Evolutionary conservation across 2,797 vertebrate genomes (phyloP), one percentile per base, ranked within the genome.

Genomic region (Cynodonichthys magdalenae): DNA sequence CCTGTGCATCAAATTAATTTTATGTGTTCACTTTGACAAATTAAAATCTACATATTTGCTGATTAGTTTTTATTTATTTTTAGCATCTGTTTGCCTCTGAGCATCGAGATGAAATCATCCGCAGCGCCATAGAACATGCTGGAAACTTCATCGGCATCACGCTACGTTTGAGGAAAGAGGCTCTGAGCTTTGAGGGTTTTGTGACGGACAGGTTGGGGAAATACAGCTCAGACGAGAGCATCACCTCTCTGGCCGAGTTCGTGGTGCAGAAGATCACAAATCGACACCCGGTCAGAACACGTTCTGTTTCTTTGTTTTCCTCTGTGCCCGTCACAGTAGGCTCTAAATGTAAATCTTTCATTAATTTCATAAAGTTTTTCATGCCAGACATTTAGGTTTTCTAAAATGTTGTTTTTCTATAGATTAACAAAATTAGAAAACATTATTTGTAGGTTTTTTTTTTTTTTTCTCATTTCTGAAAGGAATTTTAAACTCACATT

Each of bases 221-320:
- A 85, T 99, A 98, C 86, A 94, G 96, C 90, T 96, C 93, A 0
- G 98, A 99, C 58, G 98, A 99, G 75, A 96, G 95, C 77, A 95
- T 99, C 84, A 99, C 96, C 2, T 99, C 98, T n/a, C 92, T 99
- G 89, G 97, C 98, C 1, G 98, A 99, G 88, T 99, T 99, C 31
- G 87, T 96, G 75, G 98, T 99, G 75, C 98, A 99, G 86, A 99
- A 99, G 92, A 92, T 99, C 93, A 93, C 96, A 4, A 89, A 93
- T 48, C 95, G 98, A 45, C 97, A 99, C 75, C 64, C 55, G 94
- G 98, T 99, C 81, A 95, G 96, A 59, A 1, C 49, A 1, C 20
- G 15, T 6, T 9, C 4, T 18, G 1, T 14, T 45, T 27, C 3
- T 14, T 34, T 18, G 12, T 20, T 39, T 12, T 47, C n/a, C 8